Percentiles rank a stretch among this genome's conserved stretches.
phyloP scores from a whole-genome alignment of 2,888 invertebrate species.

The Chymomyza procnemis region DNA sequence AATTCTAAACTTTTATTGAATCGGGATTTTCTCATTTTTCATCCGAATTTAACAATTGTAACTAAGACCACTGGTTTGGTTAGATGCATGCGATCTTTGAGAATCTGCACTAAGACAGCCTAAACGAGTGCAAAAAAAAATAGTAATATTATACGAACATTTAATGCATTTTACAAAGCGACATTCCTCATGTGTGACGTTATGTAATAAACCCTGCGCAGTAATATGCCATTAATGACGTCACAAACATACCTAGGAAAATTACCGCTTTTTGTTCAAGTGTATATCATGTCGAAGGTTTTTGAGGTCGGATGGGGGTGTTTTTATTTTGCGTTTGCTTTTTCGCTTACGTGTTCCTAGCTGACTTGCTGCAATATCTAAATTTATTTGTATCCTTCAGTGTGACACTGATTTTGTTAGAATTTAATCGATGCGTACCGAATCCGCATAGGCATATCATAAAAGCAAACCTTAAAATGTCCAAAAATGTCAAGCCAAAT shows the following conservation, averaged over 20 bases:
- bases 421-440: not conserved
- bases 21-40: no score
- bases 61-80: no score
- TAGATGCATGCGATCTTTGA: no score
- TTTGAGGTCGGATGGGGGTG: slow-evolving; percentile 26
- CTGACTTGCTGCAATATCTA: slow-evolving; percentile 21
- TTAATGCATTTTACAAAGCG: not conserved
- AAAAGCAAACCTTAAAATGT: not conserved
- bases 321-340: slow-evolving; percentile 20
- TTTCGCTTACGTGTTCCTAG: slow-evolving; percentile 15
- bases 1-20: no score
- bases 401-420: not conserved
- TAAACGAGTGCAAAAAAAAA: not conserved
- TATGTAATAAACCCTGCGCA: slow-evolving; percentile 15
- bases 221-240: slow-evolving; percentile 48
- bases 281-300: not conserved
- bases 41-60: no score
- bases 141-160: not conserved
- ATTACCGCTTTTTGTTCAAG: not conserved
- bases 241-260: slow-evolving; percentile 33
- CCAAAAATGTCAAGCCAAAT: slow-evolving; percentile 41
- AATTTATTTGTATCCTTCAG: not conserved
- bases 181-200: not conserved
- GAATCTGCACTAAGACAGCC: not conserved
- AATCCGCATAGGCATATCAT: not conserved